A percentile compares a stretch with the other conserved stretches of the same genome.
Evolutionary conservation across 1,140 invertebrate genomes (phyloP).

Genomic region (Subanguina moxae): DNA sequence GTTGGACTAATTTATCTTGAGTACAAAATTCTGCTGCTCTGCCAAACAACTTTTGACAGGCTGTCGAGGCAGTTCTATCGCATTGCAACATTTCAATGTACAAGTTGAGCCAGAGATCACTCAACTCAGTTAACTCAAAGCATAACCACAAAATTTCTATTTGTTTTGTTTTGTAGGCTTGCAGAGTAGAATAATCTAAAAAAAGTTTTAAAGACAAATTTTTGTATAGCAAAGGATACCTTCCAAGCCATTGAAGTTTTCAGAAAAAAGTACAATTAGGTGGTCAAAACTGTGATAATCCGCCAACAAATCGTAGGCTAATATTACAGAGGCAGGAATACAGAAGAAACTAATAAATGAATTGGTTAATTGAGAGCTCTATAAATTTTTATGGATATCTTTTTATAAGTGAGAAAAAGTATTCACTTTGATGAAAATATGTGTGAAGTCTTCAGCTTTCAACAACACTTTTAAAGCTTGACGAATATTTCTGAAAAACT

Average conservation of each 20-base stretch:
- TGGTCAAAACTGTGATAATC: conserved; percentile 9
- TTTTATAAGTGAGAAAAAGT: not conserved
- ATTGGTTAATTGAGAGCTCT: conserved; percentile 7
- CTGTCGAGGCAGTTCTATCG: conserved; percentile 20
- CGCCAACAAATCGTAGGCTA: conserved; percentile 22
- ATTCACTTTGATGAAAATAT: not conserved
- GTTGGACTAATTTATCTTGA: conserved; percentile 23
- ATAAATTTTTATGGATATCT: not conserved
- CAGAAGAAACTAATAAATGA: not conserved
- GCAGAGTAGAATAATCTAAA: not conserved
- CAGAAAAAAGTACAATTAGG: not conserved
- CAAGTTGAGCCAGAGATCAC: conserved; percentile 30
- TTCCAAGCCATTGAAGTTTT: not conserved
- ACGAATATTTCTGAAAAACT: conserved; percentile 10
- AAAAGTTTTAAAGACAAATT: no score
- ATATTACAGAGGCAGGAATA: conserved; percentile 10
- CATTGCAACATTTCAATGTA: conserved; percentile 28
- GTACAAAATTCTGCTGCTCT: conserved; percentile 21
- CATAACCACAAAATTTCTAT: conserved; percentile 17
- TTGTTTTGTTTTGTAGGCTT: not conserved
- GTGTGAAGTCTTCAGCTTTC: not conserved
- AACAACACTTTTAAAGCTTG: not conserved
- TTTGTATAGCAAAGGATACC: no score
- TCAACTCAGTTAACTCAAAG: conserved; percentile 32
- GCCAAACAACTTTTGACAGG: conserved; percentile 33